Evolutionary conservation across 2,888 invertebrate genomes (phyloP).

Genomic region (Tachina fera): DNA sequence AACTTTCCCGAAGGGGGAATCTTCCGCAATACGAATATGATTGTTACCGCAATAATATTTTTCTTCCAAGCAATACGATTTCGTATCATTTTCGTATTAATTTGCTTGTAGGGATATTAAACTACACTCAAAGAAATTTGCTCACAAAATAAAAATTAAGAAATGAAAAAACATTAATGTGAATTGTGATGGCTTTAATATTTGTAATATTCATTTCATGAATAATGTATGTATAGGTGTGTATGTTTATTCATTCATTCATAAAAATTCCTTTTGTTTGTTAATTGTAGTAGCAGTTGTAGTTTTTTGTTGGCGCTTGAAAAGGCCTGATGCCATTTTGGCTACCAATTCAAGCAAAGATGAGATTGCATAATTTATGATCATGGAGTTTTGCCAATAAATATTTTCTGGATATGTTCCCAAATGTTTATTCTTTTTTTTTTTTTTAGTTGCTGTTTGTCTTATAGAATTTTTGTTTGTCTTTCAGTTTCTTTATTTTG

Average conservation of each 20-base stretch:
- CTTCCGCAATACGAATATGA: too few relatives aligned
- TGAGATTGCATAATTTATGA: conserved; percentile 80
- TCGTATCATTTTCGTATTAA: too few relatives aligned
- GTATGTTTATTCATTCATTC: conserved; percentile 60
- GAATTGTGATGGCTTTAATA: conserved; percentile 18
- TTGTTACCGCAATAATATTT: too few relatives aligned
- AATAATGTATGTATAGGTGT: neutral
- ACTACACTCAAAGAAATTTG: conserved; percentile 51
- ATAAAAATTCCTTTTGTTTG: conserved; percentile 58
- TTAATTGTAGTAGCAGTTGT: conserved; percentile 38
- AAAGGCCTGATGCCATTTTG: conserved; percentile 69
- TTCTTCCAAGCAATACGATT: too few relatives aligned
- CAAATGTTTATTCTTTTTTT: conserved; percentile 72
- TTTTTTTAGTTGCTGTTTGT: conserved; percentile 16
- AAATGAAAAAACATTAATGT: neutral
- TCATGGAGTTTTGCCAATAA: conserved; percentile 82
- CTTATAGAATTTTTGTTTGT: conserved; percentile 50
- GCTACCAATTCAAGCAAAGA: conserved; percentile 72
- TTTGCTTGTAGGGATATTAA: too few relatives aligned
- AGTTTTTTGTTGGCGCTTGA: conserved; percentile 5
- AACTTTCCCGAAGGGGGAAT: too few relatives aligned
- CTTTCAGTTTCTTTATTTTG: conserved; percentile 63
- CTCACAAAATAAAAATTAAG: neutral
- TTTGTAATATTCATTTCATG: conserved; percentile 35
- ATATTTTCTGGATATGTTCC: conserved; percentile 77